These are phyloP conservation scores for Yasuhikotakia modesta DNA, from an alignment of 2,797 vertebrate genomes.

Conservation along the genomic window DNA sequence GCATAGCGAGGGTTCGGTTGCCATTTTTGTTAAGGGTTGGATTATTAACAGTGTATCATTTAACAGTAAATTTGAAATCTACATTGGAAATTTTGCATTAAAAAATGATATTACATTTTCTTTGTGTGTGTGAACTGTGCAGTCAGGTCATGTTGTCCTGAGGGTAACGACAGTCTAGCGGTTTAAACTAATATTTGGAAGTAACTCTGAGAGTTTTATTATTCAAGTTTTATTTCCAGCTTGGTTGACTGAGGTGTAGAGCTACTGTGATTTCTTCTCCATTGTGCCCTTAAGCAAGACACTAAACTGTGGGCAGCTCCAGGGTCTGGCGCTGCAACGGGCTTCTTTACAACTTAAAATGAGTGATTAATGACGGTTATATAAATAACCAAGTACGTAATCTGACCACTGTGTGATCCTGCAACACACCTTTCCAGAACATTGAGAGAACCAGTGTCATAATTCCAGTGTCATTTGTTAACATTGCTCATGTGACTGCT, in stretches of 20 bases:
- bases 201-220: background rate
- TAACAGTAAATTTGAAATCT: background rate
- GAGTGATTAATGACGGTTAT: conserved; percentile 19
- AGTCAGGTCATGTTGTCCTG: background rate
- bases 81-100: background rate
- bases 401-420: background rate
- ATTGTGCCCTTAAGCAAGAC: conserved; percentile 16
- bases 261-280: conserved; percentile 9
- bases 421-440: background rate
- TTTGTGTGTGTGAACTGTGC: background rate
- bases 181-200: background rate
- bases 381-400: conserved; percentile 17
- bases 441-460: conserved; percentile 7
- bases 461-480: background rate
- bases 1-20: background rate
- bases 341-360: conserved; percentile 13
- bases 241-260: conserved; percentile 6
- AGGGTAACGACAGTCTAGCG: background rate
- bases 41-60: background rate
- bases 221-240: conserved; percentile 8
- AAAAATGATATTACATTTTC: background rate
- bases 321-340: conserved; percentile 24
- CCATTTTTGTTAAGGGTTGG: background rate
- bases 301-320: conserved; percentile 22
- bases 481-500: background rate